Evolutionary conservation across 2,797 vertebrate species (phyloP), one percentile per base, ranked within the genome.

Genomic region (Cygnus olor): DNA sequence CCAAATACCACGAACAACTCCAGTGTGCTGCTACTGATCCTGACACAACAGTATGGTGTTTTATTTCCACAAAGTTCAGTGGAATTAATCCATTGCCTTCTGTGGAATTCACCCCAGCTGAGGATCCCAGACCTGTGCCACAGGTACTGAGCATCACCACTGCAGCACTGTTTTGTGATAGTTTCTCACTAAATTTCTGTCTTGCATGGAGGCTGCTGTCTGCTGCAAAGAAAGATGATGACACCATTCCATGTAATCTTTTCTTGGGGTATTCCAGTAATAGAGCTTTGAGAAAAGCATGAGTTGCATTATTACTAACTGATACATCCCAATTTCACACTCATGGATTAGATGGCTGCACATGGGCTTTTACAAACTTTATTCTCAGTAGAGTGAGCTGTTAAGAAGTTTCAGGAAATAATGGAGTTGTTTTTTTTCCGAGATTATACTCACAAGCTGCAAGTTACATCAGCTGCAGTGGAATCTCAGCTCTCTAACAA

Each of bases 341-440:
- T 78, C 38, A 30, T 0, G 47, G 89, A 72, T 95, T 95, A 94
- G 94, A 76, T 5, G 30, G 85, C 61, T 66, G 32, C 28, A 30
- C 4, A 58, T 73, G 73, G 78, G 84, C 49, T 93, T 61, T 68
- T 57, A 72, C 47, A 79, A 91, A 90, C 84, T 92, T 94, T 73
- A 74, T 20, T 94, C 72, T 71, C 63, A 21, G 64, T 2, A 88
- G 30, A 83, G 81, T 2, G 28, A 91, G 80, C 60, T 65, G n/a
- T 14, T 57, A 42, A 90, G 83, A 88, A 91, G 65, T 80, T 86
- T 83, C 34, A 61, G 91, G 78, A 93, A 96, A 86, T 68, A 72
- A 80, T 61, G 79, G 80, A 54, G 80, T 92, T 88, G 83, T 80
- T 94, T 96, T 94, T 94, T 96, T 92, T 63, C 79, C 70, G n/a